A percentile compares a stretch with the other conserved stretches of the same genome.
phyloP scores from a whole-genome alignment of 2,888 invertebrate species.

The Stegophylla sp. region DNA sequence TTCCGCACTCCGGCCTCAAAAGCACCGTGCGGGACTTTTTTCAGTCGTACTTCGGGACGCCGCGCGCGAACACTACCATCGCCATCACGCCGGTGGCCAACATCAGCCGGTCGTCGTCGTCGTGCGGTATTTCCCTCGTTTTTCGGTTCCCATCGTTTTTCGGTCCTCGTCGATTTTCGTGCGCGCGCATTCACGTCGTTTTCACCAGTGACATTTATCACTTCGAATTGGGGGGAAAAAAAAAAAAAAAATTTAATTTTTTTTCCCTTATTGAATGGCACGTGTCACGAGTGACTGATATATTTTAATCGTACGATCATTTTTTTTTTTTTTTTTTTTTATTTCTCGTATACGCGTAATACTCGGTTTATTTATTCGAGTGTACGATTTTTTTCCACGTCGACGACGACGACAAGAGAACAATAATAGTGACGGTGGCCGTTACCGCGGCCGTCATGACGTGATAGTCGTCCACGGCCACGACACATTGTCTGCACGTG shows the following conservation, averaged over 20 bases:
- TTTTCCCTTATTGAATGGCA: too few relatives aligned
- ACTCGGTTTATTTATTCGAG: too few relatives aligned
- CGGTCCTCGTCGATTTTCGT: too few relatives aligned
- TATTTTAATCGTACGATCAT: neutral
- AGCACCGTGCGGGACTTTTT: slow-evolving; percentile 22
- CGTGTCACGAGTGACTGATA: too few relatives aligned
- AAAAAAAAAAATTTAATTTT: too few relatives aligned
- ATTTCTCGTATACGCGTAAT: too few relatives aligned
- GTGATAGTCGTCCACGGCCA: neutral
- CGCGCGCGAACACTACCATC: slow-evolving; percentile 2
- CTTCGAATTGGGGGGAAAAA: too few relatives aligned
- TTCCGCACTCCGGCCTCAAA: slow-evolving; percentile 19
- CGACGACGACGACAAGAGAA: neutral
- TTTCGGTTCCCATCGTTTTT: too few relatives aligned
- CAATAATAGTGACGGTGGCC: neutral
- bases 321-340: neutral
- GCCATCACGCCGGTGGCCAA: neutral
- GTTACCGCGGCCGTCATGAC: neutral
- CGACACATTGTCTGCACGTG: neutral
- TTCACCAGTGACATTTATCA: too few relatives aligned
- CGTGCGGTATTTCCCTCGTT: neutral
- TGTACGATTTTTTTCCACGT: neutral
- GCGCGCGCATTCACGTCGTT: too few relatives aligned
- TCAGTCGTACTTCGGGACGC: slow-evolving; percentile 45
- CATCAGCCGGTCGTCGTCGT: neutral